Conservation (phyloP, 2,113 vertebrate genomes). For the Pogonocichla stellata region DNA sequence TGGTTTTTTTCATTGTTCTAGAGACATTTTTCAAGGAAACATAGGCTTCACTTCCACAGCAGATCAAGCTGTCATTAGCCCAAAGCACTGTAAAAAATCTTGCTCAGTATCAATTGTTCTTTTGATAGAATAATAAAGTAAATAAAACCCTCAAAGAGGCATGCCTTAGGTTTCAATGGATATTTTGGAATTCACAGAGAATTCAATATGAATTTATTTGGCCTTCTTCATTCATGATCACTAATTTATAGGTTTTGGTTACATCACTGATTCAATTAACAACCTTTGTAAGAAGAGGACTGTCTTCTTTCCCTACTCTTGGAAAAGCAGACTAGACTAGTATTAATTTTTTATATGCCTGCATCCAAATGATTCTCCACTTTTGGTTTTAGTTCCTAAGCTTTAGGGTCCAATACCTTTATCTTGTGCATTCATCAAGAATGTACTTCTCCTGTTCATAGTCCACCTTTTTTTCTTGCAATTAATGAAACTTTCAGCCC, state of each 20-base stretch:
- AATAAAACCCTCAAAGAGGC: neutral
- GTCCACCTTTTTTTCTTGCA: neutral
- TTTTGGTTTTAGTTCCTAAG: neutral
- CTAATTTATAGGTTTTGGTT: neutral
- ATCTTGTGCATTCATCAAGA: neutral
- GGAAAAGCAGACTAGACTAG: neutral
- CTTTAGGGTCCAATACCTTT: neutral
- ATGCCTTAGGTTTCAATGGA: neutral
- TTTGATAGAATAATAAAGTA: neutral
- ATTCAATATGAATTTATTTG: neutral
- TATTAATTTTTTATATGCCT: neutral
- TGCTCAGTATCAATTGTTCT: neutral
- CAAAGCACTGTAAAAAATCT: neutral
- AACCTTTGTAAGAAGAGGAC: neutral
- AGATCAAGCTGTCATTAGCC: neutral
- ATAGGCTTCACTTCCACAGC: neutral
- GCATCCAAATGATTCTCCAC: neutral
- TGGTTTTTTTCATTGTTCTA: neutral
- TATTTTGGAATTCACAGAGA: neutral
- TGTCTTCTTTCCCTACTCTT: neutral
- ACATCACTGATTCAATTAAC: neutral
- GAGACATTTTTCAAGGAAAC: neutral
- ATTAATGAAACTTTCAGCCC: neutral
- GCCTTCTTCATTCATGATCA: neutral
- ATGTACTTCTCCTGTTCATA: neutral